These are phyloP conservation scores for Drosophila obscura DNA, from an alignment of 1,140 invertebrate genomes.

Conservation along the genomic window DNA sequence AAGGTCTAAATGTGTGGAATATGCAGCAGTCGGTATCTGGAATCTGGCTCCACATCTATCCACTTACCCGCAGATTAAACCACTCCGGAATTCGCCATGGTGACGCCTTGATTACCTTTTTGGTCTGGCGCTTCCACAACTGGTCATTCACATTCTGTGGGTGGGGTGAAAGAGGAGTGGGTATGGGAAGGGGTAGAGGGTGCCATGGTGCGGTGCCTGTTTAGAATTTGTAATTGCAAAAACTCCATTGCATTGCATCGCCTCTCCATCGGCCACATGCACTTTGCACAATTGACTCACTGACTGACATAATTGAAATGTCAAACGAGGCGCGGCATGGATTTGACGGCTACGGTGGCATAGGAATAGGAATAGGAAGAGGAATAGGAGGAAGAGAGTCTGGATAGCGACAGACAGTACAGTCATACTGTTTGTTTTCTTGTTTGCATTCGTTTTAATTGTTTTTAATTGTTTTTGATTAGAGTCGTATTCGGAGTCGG, in stretches of 20 bases:
- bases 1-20: constrained; percentile 60
- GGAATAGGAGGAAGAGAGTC: not conserved
- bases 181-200: constrained; percentile 15
- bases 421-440: constrained; percentile 47
- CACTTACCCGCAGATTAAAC: constrained; percentile 49
- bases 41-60: constrained; percentile 24
- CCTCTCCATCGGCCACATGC: constrained; percentile 12
- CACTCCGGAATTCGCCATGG: constrained; percentile 65
- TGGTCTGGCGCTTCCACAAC: constrained; percentile 46
- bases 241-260: not conserved
- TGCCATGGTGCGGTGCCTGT: constrained; percentile 18
- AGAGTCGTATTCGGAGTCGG: constrained; percentile 27
- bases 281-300: constrained; percentile 59
- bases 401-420: not conserved
- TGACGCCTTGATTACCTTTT: constrained; percentile 57
- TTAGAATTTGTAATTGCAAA: constrained; percentile 71
- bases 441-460: constrained; percentile 72
- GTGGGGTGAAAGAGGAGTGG: not conserved
- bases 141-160: constrained; percentile 64
- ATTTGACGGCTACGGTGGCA: constrained; percentile 57
- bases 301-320: constrained; percentile 81
- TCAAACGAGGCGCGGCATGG: constrained; percentile 66
- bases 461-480: constrained; percentile 80
- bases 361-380: constrained; percentile 10
- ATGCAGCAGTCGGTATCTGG: constrained; percentile 6